These are phyloP conservation scores for Carcina quercana DNA, from an alignment of 2,888 invertebrate species.

Conservation along the genomic window DNA sequence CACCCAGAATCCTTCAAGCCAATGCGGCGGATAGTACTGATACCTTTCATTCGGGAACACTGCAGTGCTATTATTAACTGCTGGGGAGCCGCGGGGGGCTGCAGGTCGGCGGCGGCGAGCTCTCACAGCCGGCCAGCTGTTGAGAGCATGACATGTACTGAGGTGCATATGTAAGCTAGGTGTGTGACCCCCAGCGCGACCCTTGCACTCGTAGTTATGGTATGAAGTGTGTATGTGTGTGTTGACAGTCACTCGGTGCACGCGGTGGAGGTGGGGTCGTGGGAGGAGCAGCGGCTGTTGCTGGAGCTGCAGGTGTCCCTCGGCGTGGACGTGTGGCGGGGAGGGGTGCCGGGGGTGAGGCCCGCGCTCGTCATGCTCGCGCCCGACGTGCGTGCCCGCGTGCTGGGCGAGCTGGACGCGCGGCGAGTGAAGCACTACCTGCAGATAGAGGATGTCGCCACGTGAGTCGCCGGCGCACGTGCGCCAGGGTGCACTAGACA, in stretches of 20 bases:
- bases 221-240: no score
- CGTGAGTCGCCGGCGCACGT: slow-evolving; percentile 16
- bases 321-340: slow-evolving; percentile 26
- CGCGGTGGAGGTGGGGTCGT: slow-evolving; percentile 18
- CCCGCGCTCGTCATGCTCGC: slow-evolving; percentile 28
- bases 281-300: slow-evolving; percentile 18
- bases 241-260: slow-evolving; percentile 23
- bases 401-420: slow-evolving; percentile 19
- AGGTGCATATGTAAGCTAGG: no score
- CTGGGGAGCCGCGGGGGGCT: no score
- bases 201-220: no score
- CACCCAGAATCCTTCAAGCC: no score
- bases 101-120: no score
- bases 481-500: slow-evolving; percentile 22
- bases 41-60: no score
- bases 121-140: no score
- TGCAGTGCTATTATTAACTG: no score
- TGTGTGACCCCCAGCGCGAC: no score
- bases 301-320: slow-evolving; percentile 17
- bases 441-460: slow-evolving; percentile 21
- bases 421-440: slow-evolving; percentile 22
- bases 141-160: no score
- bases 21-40: no score
- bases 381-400: slow-evolving; percentile 15
- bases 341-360: slow-evolving; percentile 19